Evolutionary conservation across 2,113 vertebrate species (phyloP).

Genomic region (Pogonocichla stellata): DNA sequence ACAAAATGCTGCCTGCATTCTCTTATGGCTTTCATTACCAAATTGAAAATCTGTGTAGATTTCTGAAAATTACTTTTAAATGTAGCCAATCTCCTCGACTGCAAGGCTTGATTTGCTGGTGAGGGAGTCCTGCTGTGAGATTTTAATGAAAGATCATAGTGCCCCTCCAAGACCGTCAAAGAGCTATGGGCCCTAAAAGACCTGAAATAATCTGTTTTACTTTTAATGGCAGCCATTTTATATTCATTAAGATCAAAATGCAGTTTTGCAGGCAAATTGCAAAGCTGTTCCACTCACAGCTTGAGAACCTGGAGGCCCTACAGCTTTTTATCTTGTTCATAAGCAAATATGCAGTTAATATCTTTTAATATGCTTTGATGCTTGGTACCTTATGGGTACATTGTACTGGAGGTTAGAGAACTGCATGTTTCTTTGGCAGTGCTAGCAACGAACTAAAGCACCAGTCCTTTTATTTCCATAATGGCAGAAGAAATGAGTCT

Average conservation of each 20-base stretch:
- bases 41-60: conserved; percentile 90
- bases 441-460: conserved; percentile 79
- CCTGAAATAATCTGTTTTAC: conserved; percentile 96
- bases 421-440: conserved; percentile 79
- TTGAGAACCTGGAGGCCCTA: conserved; percentile 92
- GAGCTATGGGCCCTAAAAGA: conserved; percentile 95
- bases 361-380: conserved; percentile 95
- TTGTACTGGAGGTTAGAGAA: conserved; percentile 81
- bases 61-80: conserved; percentile 97
- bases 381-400: conserved; percentile 84
- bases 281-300: conserved; percentile 99
- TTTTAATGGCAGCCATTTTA: conserved; percentile 99
- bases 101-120: conserved; percentile 87
- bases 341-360: conserved; percentile 94
- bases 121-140: conserved; percentile 92
- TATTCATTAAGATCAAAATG: conserved; percentile 99
- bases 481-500: conserved; percentile 77
- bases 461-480: conserved; percentile 79
- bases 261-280: conserved; percentile 97
- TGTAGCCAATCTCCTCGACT: conserved; percentile 91
- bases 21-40: conserved; percentile 88
- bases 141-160: conserved; percentile 99
- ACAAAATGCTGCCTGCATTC: conserved; percentile 81
- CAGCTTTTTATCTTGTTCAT: conserved; percentile 92
- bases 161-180: conserved; percentile 90